A percentile compares a stretch with the other conserved stretches of the same genome.
phyloP scores from a whole-genome alignment of 2,113 vertebrate species.

The Carlito syrichta region DNA sequence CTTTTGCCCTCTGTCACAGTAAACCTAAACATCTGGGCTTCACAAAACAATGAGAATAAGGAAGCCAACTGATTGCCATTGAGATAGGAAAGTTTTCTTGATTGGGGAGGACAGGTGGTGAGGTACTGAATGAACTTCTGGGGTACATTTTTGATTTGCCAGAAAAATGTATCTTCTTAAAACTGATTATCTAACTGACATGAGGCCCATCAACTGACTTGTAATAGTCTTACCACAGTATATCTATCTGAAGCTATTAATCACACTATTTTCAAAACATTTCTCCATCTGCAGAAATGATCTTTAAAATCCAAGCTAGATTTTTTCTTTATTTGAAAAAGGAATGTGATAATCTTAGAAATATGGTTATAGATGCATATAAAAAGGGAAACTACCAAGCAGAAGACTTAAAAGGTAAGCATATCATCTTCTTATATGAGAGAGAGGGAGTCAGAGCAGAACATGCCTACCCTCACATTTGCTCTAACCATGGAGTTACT shows the following conservation, averaged over 20 bases:
- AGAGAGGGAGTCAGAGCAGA: background rate
- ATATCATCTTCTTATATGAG: background rate
- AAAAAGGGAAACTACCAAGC: background rate
- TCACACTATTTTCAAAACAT: background rate
- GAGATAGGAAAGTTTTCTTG: background rate
- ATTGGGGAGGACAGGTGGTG: background rate
- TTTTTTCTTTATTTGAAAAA: background rate
- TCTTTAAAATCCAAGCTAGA: background rate
- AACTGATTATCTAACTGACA: background rate
- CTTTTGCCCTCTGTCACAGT: background rate
- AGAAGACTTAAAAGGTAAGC: background rate
- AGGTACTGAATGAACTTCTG: background rate
- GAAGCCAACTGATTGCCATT: background rate
- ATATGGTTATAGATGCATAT: background rate
- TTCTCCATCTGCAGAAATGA: background rate
- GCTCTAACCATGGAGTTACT: background rate
- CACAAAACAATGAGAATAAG: background rate
- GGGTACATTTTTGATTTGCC: background rate
- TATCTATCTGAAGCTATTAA: slow-evolving; percentile 28
- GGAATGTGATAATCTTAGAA: background rate
- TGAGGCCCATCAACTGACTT: background rate
- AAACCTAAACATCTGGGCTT: background rate
- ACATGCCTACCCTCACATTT: background rate
- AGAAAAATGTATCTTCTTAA: background rate
- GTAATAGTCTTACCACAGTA: background rate